Conservation (phyloP, 2,113 vertebrate genomes). For the Spheniscus mendiculus region DNA sequence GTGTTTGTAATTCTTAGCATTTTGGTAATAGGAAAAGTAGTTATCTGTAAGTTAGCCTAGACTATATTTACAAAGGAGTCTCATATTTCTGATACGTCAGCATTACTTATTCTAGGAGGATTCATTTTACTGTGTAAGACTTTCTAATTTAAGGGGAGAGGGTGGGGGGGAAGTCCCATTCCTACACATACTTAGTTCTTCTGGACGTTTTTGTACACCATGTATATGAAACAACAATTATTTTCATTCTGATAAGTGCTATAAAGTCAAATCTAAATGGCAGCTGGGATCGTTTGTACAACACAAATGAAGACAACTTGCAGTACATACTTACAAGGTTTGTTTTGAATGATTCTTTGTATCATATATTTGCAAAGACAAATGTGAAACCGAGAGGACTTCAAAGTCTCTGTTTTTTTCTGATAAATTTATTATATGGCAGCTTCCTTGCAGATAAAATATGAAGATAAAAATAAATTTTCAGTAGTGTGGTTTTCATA, state of each 20-base stretch:
- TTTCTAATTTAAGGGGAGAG: neutral
- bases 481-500: neutral
- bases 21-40: neutral
- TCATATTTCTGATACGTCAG: neutral
- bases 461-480: neutral
- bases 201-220: neutral
- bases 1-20: neutral
- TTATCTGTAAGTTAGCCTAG: neutral
- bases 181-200: neutral
- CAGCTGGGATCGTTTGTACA: neutral
- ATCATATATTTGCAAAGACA: neutral
- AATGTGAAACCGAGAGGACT: neutral
- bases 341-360: neutral
- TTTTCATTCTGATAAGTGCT: neutral
- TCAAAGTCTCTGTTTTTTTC: neutral
- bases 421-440: neutral
- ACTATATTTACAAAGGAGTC: neutral
- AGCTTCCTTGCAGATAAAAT: neutral
- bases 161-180: neutral
- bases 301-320: neutral
- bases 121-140: neutral
- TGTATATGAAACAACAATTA: neutral
- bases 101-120: neutral
- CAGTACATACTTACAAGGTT: neutral
- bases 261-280: neutral